Base-by-base conservation (phyloP, 2,797 vertebrate species). In the Sibirionetta formosa region DNA sequence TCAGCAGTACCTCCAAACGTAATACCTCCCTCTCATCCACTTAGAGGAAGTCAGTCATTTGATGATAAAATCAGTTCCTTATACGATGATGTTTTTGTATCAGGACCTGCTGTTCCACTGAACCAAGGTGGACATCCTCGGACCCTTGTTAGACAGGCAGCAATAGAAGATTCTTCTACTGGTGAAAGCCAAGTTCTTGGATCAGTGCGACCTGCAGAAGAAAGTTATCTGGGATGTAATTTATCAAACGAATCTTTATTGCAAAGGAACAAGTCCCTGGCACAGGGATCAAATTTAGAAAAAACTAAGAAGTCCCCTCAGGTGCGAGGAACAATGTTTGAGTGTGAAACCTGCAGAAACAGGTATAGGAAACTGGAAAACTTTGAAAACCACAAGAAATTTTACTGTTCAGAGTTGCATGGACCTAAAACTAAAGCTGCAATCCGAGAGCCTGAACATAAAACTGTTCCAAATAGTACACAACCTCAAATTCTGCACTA, bases 371-470 rank as follows among this genome's bases (percentile, higher is more conserved):
- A 99, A 97, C 96, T 99, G 87, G 99, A 99, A 97, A 99, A 99
- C 91, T 99, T 99, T 94, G 99, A 99, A 98, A 99, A 99, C 90
- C 99, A 99, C 94, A 99, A 99, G 94, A 99, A 99, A 93, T 99
- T 99, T 98, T 99, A 99, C 94, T 99, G 99, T 93, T 99, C 99
- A 13, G 99, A 99, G 91, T 98, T 99, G 93, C 99, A 99, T 7
- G 99, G 99, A 94, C 99, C 99, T 94, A 99, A 99, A 98, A 99
- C 99, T 78, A 99, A 99, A 97, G 98, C 98, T 16, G 91, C 97
- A 24, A 44, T 98, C 53, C 98, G 99, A 96, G 99, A 99, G 64
- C 93, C 97, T 0, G 99, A 99, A 31, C 98, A 99, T 81, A 98
- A 99, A 87, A 97, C 98, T 8, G 96, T 98, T 88, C 96, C 98